Conservation (phyloP, 2,113 vertebrate species). For the Ciconia boyciana region DNA sequence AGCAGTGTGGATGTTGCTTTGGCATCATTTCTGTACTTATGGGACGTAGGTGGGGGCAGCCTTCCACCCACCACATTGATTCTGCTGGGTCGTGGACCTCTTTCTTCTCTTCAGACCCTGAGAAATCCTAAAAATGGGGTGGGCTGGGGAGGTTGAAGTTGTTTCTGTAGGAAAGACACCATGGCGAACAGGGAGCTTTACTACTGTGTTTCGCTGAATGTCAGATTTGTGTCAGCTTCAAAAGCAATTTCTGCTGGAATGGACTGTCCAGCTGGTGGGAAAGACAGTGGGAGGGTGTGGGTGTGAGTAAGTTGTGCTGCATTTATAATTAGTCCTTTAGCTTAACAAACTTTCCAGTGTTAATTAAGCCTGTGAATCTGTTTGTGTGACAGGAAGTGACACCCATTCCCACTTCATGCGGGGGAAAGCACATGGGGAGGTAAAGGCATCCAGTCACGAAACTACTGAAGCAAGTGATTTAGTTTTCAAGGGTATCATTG, state of each 20-base stretch:
- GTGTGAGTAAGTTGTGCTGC: not conserved
- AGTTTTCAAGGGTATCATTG: not conserved
- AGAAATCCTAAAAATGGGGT: not conserved
- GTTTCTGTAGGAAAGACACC: not conserved
- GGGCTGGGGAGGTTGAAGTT: not conserved
- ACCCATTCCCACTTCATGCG: not conserved
- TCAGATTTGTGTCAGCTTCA: not conserved
- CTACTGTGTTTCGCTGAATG: not conserved
- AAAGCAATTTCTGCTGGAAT: not conserved
- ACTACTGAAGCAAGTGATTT: not conserved
- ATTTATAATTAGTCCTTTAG: not conserved
- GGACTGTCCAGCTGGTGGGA: not conserved
- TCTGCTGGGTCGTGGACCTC: not conserved
- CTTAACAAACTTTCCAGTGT: not conserved
- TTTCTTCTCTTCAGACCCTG: not conserved
- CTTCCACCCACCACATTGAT: not conserved
- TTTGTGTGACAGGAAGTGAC: not conserved
- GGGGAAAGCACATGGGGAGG: not conserved
- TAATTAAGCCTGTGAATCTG: not conserved
- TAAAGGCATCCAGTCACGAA: not conserved
- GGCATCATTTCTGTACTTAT: not conserved
- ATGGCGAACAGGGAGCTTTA: not conserved
- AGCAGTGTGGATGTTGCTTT: not conserved
- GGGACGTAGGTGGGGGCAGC: rapidly evolving
- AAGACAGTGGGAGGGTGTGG: not conserved